Conservation (phyloP, 2,888 invertebrate genomes). For the Globia sparganii region DNA sequence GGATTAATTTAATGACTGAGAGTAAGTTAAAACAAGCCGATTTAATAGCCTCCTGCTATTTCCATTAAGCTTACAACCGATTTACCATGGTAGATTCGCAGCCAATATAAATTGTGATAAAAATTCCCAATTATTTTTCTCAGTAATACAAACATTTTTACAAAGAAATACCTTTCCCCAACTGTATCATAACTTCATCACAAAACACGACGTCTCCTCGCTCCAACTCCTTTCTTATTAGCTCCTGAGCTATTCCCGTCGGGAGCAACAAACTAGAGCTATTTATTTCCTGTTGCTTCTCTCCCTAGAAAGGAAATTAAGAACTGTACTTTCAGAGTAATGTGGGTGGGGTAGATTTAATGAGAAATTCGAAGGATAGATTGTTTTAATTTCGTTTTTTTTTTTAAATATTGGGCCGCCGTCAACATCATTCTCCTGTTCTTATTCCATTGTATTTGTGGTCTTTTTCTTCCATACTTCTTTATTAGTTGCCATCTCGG, state of each 20-base stretch:
- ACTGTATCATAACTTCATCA: neutral
- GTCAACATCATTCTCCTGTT: too few relatives aligned
- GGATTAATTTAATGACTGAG: neutral
- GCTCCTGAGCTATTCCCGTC: conserved; percentile 58
- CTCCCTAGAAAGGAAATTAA: conserved; percentile 50
- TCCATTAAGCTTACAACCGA: neutral
- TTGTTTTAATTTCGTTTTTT: neutral
- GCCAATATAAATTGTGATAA: neutral
- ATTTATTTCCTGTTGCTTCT: conserved; percentile 54
- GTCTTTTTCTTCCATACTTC: neutral
- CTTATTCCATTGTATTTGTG: neutral
- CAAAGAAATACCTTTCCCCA: neutral
- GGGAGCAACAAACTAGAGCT: conserved; percentile 49
- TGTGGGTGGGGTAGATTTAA: neutral
- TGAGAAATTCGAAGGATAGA: neutral
- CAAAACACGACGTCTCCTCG: conserved; percentile 16
- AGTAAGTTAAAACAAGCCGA: neutral
- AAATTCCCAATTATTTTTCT: neutral
- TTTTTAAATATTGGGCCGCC: too few relatives aligned
- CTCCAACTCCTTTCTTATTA: conserved; percentile 27
- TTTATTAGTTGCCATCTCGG: neutral
- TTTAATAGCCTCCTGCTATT: neutral
- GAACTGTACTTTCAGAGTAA: conserved; percentile 29
- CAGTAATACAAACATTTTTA: neutral
- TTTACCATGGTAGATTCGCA: neutral